Conservation (phyloP, 2,888 invertebrate species). For the Neoaliturus tenellus region DNA sequence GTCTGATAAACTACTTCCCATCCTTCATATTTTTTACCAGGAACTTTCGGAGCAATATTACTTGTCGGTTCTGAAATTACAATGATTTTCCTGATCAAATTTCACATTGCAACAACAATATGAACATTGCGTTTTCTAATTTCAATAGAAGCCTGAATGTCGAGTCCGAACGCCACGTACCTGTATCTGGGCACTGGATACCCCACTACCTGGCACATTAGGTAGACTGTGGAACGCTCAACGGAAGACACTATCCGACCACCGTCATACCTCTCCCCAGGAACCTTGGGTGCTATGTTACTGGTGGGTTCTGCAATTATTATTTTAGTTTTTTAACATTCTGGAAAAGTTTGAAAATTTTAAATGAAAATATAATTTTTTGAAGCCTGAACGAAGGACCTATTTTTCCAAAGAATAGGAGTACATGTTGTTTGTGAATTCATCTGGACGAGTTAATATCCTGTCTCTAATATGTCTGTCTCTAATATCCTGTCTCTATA, state of each 20-base stretch:
- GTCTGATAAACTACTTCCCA: constrained; percentile 65
- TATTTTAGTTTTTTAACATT: background rate
- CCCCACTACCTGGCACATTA: constrained; percentile 68
- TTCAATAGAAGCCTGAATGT: constrained; percentile 25
- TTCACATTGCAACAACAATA: too few species aligned
- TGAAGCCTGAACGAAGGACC: constrained; percentile 4
- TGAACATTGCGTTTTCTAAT: too few species aligned
- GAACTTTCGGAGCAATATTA: constrained; percentile 73
- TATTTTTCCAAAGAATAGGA: too few species aligned
- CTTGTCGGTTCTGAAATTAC: constrained; percentile 73
- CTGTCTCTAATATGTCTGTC: too few species aligned
- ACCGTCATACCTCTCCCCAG: constrained; percentile 70
- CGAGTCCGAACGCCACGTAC: constrained; percentile 63
- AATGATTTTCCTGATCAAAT: too few species aligned
- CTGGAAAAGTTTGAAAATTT: background rate
- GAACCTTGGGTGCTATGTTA: constrained; percentile 75
- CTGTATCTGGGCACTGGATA: constrained; percentile 70
- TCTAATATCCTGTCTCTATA: too few species aligned
- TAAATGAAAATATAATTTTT: background rate
- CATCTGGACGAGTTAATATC: too few species aligned
- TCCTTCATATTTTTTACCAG: constrained; percentile 70
- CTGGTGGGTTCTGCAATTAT: constrained; percentile 78
- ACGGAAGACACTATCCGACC: constrained; percentile 66
- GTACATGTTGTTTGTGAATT: too few species aligned
- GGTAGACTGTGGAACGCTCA: constrained; percentile 64